Conservation (phyloP, 2,888 invertebrate species). For the Toxonevra muliebris region DNA sequence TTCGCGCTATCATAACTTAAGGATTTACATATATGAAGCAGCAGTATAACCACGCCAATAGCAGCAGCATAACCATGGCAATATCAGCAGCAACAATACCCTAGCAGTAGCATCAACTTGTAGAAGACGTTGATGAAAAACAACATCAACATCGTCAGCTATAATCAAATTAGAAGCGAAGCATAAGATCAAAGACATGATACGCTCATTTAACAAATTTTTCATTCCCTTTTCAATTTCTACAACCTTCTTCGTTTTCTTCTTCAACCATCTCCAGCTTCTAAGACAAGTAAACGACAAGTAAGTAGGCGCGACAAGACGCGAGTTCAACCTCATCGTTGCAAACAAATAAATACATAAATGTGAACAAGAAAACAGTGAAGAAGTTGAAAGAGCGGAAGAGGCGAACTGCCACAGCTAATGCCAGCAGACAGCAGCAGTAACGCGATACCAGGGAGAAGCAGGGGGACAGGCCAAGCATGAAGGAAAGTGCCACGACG, state of each 20-base stretch:
- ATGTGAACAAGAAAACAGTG: constrained; percentile 8
- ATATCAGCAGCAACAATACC: too few relatives aligned
- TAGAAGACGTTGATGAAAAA: background rate
- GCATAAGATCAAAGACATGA: constrained; percentile 41
- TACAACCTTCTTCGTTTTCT: background rate
- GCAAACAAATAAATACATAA: constrained; percentile 23
- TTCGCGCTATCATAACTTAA: too few relatives aligned
- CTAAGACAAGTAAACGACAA: constrained; percentile 22
- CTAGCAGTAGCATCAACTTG: too few relatives aligned
- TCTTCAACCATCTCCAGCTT: background rate
- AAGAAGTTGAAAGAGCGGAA: too few relatives aligned
- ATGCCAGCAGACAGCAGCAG: too few relatives aligned
- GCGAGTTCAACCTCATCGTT: constrained; percentile 22
- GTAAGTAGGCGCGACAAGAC: constrained; percentile 32
- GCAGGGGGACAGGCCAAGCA: background rate
- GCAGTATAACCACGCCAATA: background rate
- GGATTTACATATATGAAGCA: too few relatives aligned
- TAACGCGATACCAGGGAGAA: background rate
- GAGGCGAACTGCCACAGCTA: too few relatives aligned
- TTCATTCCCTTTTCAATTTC: constrained; percentile 31
- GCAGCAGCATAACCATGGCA: too few relatives aligned
- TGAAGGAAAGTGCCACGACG: constrained; percentile 9
- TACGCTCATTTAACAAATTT: constrained; percentile 38
- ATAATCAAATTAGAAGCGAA: constrained; percentile 55
- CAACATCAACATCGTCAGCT: constrained; percentile 45